A percentile compares a stretch with the other conserved stretches of the same genome.
phyloP scores from a whole-genome alignment of 1,140 invertebrate species.

The Tetranychus cinnabarinus region DNA sequence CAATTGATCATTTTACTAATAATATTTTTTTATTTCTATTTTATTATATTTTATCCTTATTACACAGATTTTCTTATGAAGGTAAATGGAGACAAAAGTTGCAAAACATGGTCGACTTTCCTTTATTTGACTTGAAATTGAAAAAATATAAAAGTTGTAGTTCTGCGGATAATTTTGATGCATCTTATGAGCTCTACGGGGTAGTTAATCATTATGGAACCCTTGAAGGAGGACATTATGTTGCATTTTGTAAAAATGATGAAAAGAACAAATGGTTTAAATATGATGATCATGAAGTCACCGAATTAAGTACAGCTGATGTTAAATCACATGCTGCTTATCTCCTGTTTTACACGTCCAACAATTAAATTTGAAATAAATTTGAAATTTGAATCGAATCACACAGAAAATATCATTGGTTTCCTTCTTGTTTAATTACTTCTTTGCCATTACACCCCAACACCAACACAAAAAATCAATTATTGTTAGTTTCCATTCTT shows the following conservation, averaged over 20 bases:
- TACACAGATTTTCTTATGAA: slow-evolving; percentile 34
- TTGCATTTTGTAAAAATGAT: slow-evolving; percentile 38
- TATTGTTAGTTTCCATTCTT: no score
- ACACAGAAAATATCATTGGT: no score
- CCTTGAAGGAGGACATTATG: slow-evolving; percentile 75
- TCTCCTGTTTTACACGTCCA: slow-evolving; percentile 8
- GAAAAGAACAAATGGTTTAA: slow-evolving; percentile 50
- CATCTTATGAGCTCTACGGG: slow-evolving; percentile 8
- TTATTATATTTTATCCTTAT: slow-evolving; percentile 8
- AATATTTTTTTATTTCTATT: not conserved
- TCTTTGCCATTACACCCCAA: no score
- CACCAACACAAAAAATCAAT: no score
- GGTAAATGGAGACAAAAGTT: slow-evolving; percentile 48
- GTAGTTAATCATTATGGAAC: slow-evolving; percentile 59
- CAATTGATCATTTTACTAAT: no score
- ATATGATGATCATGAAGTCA: slow-evolving; percentile 65
- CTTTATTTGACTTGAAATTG: slow-evolving; percentile 22
- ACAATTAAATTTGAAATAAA: no score
- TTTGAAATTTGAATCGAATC: no score
- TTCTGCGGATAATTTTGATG: not conserved
- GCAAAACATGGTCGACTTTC: slow-evolving; percentile 67
- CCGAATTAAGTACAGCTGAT: slow-evolving; percentile 35
- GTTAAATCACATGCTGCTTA: slow-evolving; percentile 25
- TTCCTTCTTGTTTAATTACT: no score
- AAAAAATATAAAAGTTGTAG: not conserved